A percentile compares a stretch with the other conserved stretches of the same genome.
These are phyloP conservation scores for Melikaiella ostensackeni DNA, from an alignment of 2,888 invertebrate species.

Conservation along the genomic window DNA sequence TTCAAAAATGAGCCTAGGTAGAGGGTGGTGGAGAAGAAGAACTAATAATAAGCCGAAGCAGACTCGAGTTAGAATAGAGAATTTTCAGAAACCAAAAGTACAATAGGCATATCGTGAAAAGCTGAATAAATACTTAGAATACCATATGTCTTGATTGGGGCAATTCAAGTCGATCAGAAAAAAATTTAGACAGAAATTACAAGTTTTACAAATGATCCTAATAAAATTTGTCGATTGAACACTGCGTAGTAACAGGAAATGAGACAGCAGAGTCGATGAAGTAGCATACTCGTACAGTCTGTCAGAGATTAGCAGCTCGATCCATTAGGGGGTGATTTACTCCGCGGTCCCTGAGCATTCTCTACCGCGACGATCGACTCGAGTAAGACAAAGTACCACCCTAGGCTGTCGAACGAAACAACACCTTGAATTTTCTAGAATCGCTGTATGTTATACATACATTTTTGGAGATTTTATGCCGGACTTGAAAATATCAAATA, in stretches of 20 bases:
- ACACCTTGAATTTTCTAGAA: constrained; percentile 20
- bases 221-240: too few species aligned
- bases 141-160: too few species aligned
- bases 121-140: too few species aligned
- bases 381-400: constrained; percentile 41
- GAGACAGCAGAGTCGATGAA: neutral
- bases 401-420: constrained; percentile 17
- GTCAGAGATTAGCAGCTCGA: constrained; percentile 71
- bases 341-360: constrained; percentile 63
- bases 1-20: too few species aligned
- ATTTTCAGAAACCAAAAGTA: too few species aligned
- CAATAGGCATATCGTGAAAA: too few species aligned
- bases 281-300: constrained; percentile 64
- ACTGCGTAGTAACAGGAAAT: neutral
- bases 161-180: too few species aligned
- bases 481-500: neutral
- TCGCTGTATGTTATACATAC: neutral
- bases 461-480: neutral
- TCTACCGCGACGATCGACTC: constrained; percentile 13
- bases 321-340: constrained; percentile 72
- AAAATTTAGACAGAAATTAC: too few species aligned
- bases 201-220: too few species aligned
- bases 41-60: too few species aligned
- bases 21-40: too few species aligned
- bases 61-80: too few species aligned